A percentile compares a stretch with the other conserved stretches of the same genome.
Conservation (phyloP, 2,888 invertebrate species). For the Drosophila prostipennis region DNA sequence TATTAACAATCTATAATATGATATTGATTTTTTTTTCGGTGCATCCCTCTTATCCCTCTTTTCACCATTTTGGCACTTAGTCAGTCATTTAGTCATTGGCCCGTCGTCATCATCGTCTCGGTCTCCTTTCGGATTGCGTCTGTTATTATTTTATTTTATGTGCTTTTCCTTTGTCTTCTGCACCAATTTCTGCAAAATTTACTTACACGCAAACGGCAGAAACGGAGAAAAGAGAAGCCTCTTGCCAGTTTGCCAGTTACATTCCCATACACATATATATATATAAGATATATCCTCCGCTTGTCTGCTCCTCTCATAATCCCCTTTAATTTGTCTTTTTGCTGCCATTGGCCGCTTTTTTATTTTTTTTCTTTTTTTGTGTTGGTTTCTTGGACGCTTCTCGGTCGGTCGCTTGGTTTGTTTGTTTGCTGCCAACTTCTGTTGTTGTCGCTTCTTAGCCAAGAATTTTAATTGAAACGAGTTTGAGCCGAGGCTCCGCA, state of each 20-base stretch:
- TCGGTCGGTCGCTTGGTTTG: constrained; percentile 37
- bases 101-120: constrained; percentile 52
- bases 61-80: constrained; percentile 69
- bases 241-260: constrained; percentile 45
- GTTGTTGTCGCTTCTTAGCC: constrained; percentile 52
- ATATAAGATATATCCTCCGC: constrained; percentile 28
- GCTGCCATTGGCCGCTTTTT: constrained; percentile 54
- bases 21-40: constrained; percentile 1
- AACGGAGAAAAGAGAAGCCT: constrained; percentile 16
- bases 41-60: constrained; percentile 1
- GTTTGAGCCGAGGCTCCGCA: constrained; percentile 54
- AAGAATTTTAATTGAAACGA: constrained; percentile 81
- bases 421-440: constrained; percentile 47
- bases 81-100: constrained; percentile 79
- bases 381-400: constrained; percentile 32
- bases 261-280: constrained; percentile 38
- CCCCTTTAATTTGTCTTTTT: constrained; percentile 77
- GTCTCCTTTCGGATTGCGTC: constrained; percentile 64
- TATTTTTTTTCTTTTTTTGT: constrained; percentile 17
- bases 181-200: constrained; percentile 79
- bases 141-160: constrained; percentile 75
- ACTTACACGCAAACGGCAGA: constrained; percentile 69
- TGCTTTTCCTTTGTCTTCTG: constrained; percentile 79
- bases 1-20: too few species aligned
- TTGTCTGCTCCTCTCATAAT: constrained; percentile 60